phyloP scores from a whole-genome alignment of 2,113 vertebrate species.

The Columba janthina region DNA sequence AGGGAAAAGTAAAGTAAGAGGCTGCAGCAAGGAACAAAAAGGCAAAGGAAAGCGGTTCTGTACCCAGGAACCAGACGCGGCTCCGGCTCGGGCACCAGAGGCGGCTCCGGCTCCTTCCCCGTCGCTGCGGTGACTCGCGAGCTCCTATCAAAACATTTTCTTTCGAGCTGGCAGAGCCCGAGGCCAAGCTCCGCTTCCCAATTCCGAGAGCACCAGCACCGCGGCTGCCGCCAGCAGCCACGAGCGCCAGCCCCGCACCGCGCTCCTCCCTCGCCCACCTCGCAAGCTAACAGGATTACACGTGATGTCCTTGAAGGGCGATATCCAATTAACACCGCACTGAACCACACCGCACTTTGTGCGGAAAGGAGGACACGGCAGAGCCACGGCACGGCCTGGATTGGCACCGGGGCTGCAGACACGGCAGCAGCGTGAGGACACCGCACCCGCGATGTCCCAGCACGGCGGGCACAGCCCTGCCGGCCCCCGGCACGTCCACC shows the following conservation, averaged over 20 bases:
- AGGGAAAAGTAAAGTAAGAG: too few species aligned
- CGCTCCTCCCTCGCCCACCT: background rate
- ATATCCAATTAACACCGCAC: background rate
- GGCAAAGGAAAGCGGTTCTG: too few species aligned
- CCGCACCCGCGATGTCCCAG: too few species aligned
- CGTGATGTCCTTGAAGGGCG: background rate
- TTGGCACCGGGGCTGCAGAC: too few species aligned
- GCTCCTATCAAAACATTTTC: slow-evolving; percentile 59
- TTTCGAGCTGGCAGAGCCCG: slow-evolving; percentile 4
- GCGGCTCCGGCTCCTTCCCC: background rate
- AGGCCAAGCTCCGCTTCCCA: slow-evolving; percentile 28
- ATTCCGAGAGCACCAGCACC: background rate
- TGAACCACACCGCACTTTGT: background rate
- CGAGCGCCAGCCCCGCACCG: background rate
- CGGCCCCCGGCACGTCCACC: too few species aligned
- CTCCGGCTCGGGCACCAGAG: too few species aligned
- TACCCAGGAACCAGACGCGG: too few species aligned
- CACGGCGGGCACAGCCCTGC: too few species aligned
- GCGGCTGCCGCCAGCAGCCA: background rate
- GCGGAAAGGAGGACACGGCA: background rate
- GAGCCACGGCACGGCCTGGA: background rate
- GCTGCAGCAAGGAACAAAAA: too few species aligned
- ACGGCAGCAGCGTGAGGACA: too few species aligned
- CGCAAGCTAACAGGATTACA: fast-evolving
- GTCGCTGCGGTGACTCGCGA: slow-evolving; percentile 9